A percentile compares a stretch with the other conserved stretches of the same genome.
These are phyloP conservation scores for Lampris megalopsis DNA, from an alignment of 2,113 vertebrate genomes.

Conservation along the genomic window DNA sequence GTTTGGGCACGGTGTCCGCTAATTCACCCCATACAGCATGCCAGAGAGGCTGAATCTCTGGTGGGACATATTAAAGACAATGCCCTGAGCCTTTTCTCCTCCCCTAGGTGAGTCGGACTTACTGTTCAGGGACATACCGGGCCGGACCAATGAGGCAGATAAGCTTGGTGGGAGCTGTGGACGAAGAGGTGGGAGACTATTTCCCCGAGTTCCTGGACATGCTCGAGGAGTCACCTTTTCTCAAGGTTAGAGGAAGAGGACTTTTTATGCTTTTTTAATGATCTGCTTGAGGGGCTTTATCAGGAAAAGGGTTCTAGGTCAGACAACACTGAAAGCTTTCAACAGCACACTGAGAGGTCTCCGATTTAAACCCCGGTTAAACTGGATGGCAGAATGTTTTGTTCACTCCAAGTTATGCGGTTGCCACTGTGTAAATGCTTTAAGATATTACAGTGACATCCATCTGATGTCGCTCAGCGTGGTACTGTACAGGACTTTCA, in stretches of 20 bases:
- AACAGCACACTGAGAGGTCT: too few species aligned
- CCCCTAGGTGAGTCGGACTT: constrained; percentile 91
- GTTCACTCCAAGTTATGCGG: too few species aligned
- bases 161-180: constrained; percentile 96
- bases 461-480: too few species aligned
- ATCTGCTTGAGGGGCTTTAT: background rate
- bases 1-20: too few species aligned
- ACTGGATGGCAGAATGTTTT: too few species aligned
- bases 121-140: constrained; percentile 96
- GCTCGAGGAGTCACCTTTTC: constrained; percentile 97
- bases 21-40: too few species aligned
- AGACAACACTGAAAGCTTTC: background rate
- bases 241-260: constrained; percentile 84
- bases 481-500: too few species aligned
- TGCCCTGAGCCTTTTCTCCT: background rate
- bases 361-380: too few species aligned
- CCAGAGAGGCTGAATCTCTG: too few species aligned
- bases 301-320: background rate
- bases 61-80: background rate
- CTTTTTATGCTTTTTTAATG: background rate
- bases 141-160: constrained; percentile 98
- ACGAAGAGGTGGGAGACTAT: constrained; percentile 97
- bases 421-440: too few species aligned
- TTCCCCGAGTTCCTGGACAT: constrained; percentile 98
- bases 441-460: too few species aligned